Base-by-base conservation (phyloP, 2,888 invertebrate genomes). In the Villa cingulata region DNA sequence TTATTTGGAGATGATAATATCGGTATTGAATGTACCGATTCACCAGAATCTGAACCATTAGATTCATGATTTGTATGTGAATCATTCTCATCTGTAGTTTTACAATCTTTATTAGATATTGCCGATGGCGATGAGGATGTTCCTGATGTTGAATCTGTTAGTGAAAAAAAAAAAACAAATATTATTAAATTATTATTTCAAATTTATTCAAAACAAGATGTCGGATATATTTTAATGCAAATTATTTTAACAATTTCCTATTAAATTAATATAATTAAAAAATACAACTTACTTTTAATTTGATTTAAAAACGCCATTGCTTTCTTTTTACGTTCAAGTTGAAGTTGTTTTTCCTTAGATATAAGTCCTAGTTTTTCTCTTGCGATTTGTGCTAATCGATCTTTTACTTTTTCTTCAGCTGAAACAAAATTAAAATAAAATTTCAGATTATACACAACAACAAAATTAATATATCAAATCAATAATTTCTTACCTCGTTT, bases 241-340 rank as follows among this genome's bases (percentile, higher is more conserved):
- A 6, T 29, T 29, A 9, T 10, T 10, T 29, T 29, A 29, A 10
- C 23, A 23, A 6, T 23, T 23, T 23, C 23, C 7, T 23, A 6
- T 23, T 7, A 23, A 23, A 23, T 23, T 23, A 23, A 23, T 4
- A 23, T 23, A 6, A 23, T 7, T 6, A 23, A 23, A 23, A 23
- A 6, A 23, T 23, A 23, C 23, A 23, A 49, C 43, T 46, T 55
- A 68, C 69, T 62, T 59, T 68, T 68, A n/a, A 70, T 69, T 56
- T 70, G 68, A 57, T 65, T 68, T 12, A 87, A 74, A 65, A 92
- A 90, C 61, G 85, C 83, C 12, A 86, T 83, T 0, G 89, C 90
- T 56, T 85, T 83, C 23, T 80, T 78, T 55, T 87, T 82, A 1
- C 91, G 70, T 62, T 87, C 87, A 55, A 79, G 60, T 59, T 86